Percentiles rank a stretch among this genome's conserved stretches.
These are phyloP conservation scores for Hoplostethus mediterraneus DNA, from an alignment of 2,797 vertebrate species.

Conservation along the genomic window DNA sequence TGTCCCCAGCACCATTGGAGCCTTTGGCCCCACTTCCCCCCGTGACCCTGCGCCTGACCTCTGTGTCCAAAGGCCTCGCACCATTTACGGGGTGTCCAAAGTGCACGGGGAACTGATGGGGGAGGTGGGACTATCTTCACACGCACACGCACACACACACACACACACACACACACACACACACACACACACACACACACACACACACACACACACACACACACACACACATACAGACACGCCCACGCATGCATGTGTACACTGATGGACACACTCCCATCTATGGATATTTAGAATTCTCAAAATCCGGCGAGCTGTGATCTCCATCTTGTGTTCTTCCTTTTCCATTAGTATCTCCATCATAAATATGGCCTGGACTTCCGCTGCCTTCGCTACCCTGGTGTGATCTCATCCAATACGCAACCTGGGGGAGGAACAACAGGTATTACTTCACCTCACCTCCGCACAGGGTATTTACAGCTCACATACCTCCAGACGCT, in stretches of 20 bases:
- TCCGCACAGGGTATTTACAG: background rate
- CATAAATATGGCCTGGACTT: conserved; percentile 88
- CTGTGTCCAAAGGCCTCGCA: conserved; percentile 86
- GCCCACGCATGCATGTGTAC: background rate
- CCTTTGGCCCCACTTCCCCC: conserved; percentile 87
- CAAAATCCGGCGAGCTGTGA: background rate
- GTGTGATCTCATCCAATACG: conserved; percentile 84
- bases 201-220: background rate
- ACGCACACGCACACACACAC: background rate
- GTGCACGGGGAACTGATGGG: conserved; percentile 89
- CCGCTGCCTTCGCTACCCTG: conserved; percentile 86
- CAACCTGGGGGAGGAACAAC: conserved; percentile 85
- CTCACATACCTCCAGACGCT: background rate
- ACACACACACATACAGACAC: background rate
- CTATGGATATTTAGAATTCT: background rate
- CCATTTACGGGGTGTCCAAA: conserved; percentile 89
- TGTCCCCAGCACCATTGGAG: conserved; percentile 88
- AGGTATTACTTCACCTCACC: conserved; percentile 66
- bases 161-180: background rate
- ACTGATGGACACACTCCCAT: background rate
- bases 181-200: background rate
- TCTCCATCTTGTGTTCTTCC: conserved; percentile 1
- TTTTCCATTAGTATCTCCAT: conserved; percentile 83
- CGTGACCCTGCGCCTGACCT: conserved; percentile 87
- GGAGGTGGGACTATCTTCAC: conserved; percentile 74